These are phyloP conservation scores for Tylochromis polylepis DNA, from an alignment of 2,113 vertebrate species.

Conservation along the genomic window DNA sequence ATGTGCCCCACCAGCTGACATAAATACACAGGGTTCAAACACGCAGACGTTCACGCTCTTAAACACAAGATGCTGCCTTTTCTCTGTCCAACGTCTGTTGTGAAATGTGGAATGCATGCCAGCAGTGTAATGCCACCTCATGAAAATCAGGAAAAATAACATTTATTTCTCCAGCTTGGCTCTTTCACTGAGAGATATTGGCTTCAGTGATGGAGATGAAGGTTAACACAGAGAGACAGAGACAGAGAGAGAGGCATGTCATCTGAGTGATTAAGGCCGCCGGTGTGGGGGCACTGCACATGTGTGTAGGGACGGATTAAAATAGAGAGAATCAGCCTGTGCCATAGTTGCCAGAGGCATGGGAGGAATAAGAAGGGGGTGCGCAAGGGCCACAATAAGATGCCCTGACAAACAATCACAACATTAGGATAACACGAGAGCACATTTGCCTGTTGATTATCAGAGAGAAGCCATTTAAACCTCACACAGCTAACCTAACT, in stretches of 20 bases:
- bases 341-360: not conserved
- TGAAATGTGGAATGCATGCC: not conserved
- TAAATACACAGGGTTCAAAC: not conserved
- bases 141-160: conserved; percentile 13
- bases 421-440: not conserved
- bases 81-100: not conserved
- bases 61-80: not conserved
- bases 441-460: not conserved
- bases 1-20: not conserved
- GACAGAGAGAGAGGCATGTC: conserved; percentile 20
- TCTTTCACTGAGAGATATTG: conserved; percentile 1
- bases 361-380: not conserved
- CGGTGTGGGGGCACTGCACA: not conserved
- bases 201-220: conserved; percentile 34
- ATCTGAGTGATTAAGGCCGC: conserved; percentile 47
- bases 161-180: conserved; percentile 1
- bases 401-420: not conserved
- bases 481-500: not conserved
- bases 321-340: conserved; percentile 16
- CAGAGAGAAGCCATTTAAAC: not conserved
- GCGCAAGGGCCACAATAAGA: not conserved
- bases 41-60: not conserved
- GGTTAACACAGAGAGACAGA: not conserved
- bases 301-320: conserved; percentile 27
- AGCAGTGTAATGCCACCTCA: not conserved